Evolutionary conservation across 1,140 invertebrate species (phyloP), one percentile per base, ranked within the genome.

Genomic region (Piezodorus guildinii): DNA sequence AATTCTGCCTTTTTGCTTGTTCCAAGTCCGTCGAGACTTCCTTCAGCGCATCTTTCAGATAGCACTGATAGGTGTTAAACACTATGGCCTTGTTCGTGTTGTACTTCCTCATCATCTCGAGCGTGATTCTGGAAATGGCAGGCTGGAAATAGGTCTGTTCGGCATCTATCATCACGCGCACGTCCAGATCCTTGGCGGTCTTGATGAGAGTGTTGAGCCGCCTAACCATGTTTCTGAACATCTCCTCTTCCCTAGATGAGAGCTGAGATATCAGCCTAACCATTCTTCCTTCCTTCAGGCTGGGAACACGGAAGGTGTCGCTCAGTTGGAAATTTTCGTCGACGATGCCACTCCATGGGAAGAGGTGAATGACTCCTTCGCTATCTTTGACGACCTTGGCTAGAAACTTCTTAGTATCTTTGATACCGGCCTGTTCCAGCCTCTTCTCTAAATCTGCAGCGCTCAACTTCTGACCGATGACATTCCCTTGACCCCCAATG

Each of bases 41-140:
- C 69, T 87, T 85, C 74, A 84, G 90, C 0, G 95, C 85, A 70
- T 92, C 87, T 78, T 92, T 91, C 70, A 99, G 79, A 77, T 99
- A 99, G 71, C 95, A 97, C 78, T 99, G 97, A 79, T 99, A 99
- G 34, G 97, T 99, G 78, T 99, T 99, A 79, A 98, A 98, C 63
- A 99, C 90, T 69, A 97, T 87, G 62, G 94, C 91, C 77, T 83
- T 84, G 69, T 83, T 80, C 69, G 85, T 89, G 77, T 96, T 96
- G 75, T 94, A 98, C 77, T 94, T 94, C 68, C 94, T 81, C 96
- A 98, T 98, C 85, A 99, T 88, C 78, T 98, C 96, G 71, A 98
- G 80, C 9, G 94, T 94, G 69, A 99, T 86, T 65, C 96, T 83
- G 61, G 92, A 94, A 66, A 99, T 99, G 49, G 96, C 96, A 8